A percentile compares a stretch with the other conserved stretches of the same genome.
Evolutionary conservation across 2,888 invertebrate species (phyloP).

Genomic region (Sceliomorpha sp.): DNA sequence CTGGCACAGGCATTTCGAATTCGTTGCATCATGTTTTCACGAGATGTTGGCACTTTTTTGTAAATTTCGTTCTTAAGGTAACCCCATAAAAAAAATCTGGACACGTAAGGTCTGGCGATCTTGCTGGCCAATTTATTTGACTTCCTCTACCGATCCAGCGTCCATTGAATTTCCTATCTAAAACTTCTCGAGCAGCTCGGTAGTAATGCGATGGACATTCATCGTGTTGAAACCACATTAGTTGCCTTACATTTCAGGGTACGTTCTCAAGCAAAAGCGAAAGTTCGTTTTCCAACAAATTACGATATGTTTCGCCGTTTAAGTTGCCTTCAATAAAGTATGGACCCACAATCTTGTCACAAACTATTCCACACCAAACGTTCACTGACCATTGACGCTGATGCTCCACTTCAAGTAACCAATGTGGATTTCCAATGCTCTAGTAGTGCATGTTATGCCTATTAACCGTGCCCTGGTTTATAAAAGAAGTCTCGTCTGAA

Average conservation of each 20-base stretch:
- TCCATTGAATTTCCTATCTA: conserved; percentile 28
- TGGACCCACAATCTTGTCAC: conserved; percentile 22
- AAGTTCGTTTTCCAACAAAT: conserved; percentile 28
- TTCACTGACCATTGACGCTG: conserved; percentile 23
- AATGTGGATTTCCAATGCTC: no score
- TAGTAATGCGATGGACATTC: conserved; percentile 49
- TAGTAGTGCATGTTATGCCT: conserved; percentile 24
- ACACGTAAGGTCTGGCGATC: conserved; percentile 36
- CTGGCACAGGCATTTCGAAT: conserved; percentile 19
- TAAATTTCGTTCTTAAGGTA: conserved; percentile 21
- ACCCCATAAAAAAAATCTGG: conserved; percentile 33
- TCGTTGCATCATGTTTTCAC: conserved; percentile 21
- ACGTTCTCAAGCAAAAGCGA: conserved; percentile 37
- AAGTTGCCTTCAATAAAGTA: no score
- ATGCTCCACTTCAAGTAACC: conserved; percentile 8
- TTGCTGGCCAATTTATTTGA: conserved; percentile 29
- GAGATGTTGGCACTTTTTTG: conserved; percentile 25
- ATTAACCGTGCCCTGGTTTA: conserved; percentile 26
- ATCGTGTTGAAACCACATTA: conserved; percentile 53
- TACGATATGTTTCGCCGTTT: no score
- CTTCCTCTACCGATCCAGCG: conserved; percentile 32
- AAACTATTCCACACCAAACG: conserved; percentile 24
- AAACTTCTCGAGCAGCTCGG: conserved; percentile 24
- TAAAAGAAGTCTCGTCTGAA: conserved; percentile 31
- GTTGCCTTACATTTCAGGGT: conserved; percentile 31